Evolutionary conservation across 1,140 invertebrate genomes (phyloP), one percentile per base, ranked within the genome.

Genomic region (Ruditapes philippinarum): DNA sequence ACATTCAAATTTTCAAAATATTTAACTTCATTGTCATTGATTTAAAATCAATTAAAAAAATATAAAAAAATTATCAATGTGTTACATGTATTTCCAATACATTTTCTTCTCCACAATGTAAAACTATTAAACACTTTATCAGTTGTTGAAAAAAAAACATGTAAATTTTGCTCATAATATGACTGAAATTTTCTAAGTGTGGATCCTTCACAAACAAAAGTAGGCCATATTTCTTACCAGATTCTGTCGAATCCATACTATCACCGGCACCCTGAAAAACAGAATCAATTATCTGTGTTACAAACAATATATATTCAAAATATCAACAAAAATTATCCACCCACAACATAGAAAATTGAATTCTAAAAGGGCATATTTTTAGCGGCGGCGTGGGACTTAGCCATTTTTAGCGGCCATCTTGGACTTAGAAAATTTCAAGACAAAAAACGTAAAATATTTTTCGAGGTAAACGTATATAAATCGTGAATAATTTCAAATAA

Each of bases 381-480:
- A 65, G 38, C 25, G 38, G 74, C 68, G 25, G 28, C 57, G 88
- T 89, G 60, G 91, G 91, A 91, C 91, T 91, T 90, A 91, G 91
- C 88, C 87, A 91, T 78, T 89, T 91, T 90, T 78, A 76, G 74
- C 91, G 86, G 91, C 91, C 91, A 91, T 91, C 80, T 91, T 91
- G 85, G 91, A 91, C 91, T 91, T 91, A 84, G 91, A 86, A 87
- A 89, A 85, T 91, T 91, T 91, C 81, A 45, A 33, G 36, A 76
- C 74, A 84, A 90, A 90, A 90, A 89, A 81, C 83, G 28, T 1
- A 0, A n/a, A 51, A 60, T 57, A 70, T 79, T 88, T 80, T 62
- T 49, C 14, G 45, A 54, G 45, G 5, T 84, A 84, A 84, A 84
- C 65, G 3, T 38, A 40, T 33, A 12, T 73, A 73, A 54, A 54